Percentiles rank a stretch among this genome's conserved stretches.
phyloP scores from a whole-genome alignment of 2,113 vertebrate species.

The Saguinus midas region DNA sequence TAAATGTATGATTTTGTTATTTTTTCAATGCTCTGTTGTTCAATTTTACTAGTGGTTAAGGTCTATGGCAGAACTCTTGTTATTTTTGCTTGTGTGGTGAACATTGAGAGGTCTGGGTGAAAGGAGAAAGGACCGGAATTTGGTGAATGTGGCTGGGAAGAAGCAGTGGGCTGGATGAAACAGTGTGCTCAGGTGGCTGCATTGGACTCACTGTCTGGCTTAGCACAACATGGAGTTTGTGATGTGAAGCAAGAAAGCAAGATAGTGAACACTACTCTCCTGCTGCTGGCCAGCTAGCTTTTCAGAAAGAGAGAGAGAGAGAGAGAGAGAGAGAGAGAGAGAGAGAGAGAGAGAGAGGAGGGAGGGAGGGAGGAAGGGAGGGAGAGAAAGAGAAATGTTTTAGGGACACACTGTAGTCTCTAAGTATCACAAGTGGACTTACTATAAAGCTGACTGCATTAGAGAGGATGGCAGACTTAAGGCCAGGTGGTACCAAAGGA shows the following conservation, averaged over 20 bases:
- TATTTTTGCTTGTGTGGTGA: neutral
- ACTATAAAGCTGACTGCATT: neutral
- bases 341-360: neutral
- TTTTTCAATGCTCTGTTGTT: neutral
- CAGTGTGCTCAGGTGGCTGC: neutral
- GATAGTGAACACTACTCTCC: neutral
- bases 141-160: neutral
- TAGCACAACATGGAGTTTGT: neutral
- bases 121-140: neutral
- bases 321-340: neutral
- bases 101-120: neutral
- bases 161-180: neutral
- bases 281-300: neutral
- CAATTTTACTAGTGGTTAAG: neutral
- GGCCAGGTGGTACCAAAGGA: neutral
- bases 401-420: neutral
- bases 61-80: neutral
- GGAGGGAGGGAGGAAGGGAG: neutral
- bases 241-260: neutral
- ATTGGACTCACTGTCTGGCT: neutral
- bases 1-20: neutral
- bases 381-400: neutral
- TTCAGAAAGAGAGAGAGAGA: neutral
- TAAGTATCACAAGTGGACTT: neutral
- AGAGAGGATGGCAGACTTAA: neutral